Evolutionary conservation across 2,888 invertebrate species (phyloP), one percentile per base, ranked within the genome.

Genomic region (Smittia aterrima): DNA sequence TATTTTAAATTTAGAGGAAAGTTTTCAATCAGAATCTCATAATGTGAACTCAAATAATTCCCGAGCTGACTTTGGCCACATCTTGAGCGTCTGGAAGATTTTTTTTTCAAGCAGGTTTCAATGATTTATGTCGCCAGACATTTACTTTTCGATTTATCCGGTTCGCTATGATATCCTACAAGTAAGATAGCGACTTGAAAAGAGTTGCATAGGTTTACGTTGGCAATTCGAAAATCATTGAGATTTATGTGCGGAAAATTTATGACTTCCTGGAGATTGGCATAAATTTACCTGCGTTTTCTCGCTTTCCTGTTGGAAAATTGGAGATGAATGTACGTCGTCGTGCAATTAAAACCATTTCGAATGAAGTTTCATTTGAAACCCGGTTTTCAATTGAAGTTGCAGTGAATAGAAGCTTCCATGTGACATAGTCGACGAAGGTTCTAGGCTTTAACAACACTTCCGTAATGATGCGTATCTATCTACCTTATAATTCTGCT

Each of bases 221-320:
- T 38, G 38, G 47, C 3, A 16, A 47, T n/a, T 47, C 16, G 47
- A 16, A n/a, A 47, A 47, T 47, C n/a, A 47, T 47, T 47, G n/a
- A 47, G 47, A 47, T 47, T 47, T 47, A 47, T 47, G 47, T 2
- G 47, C 47, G 47, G 47, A 47, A 47, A 47, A 47, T 47, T 47
- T 47, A n/a, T 47, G 47, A 16, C 47, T 47, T 38, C 47, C 11
- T n/a, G 13, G 16, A 2, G n/a, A 6, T 11, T 6, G 11, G 11
- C n/a, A 3, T 47, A 13, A 47, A 32, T 47, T 47, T 47, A 13
- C 13, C 2, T 2, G 47, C 9, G n/a, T n/a, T n/a, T n/a, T 47
- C 16, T n/a, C n/a, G 47, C n/a, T n/a, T 47, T n/a, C 16, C 11
- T n/a, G 32, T 47, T 4, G n/a, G 47, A 47, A 47, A 47, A 47